phyloP scores from a whole-genome alignment of 2,888 invertebrate species.

The Drosophila fungiperda region DNA sequence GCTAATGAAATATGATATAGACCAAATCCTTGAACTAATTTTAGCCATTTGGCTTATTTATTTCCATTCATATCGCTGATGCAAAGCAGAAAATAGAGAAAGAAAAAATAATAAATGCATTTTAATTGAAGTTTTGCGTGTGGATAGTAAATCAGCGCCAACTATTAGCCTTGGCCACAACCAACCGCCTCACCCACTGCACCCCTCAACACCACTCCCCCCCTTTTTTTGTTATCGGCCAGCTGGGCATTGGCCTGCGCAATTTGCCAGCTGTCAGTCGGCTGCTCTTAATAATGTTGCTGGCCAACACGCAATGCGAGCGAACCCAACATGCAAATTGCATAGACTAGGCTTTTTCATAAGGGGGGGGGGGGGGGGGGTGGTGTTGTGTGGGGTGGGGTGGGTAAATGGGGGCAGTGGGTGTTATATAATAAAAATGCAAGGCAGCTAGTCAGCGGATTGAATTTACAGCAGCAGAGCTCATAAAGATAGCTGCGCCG shows the following conservation, averaged over 20 bases:
- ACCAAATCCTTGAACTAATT: conserved; percentile 4
- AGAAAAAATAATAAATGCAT: conserved; percentile 52
- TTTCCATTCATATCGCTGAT: conserved; percentile 36
- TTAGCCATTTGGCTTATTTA: conserved; percentile 18
- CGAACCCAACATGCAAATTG: conserved; percentile 58
- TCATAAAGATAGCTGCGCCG: conserved; percentile 61
- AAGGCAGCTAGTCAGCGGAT: conserved; percentile 49
- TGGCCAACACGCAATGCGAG: conserved; percentile 36
- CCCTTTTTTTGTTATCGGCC: conserved; percentile 2
- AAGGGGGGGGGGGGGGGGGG: too few species aligned
- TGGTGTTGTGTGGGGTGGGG: neutral
- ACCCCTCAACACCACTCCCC: conserved; percentile 5
- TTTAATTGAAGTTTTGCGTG: conserved; percentile 71
- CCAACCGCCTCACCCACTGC: conserved; percentile 1
- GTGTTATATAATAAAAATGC: conserved; percentile 29
- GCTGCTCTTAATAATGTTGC: conserved; percentile 30
- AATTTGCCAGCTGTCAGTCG: conserved; percentile 72
- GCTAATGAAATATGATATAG: conserved; percentile 1
- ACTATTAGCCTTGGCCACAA: conserved; percentile 6
- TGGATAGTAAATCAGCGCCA: conserved; percentile 52
- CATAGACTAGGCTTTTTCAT: conserved; percentile 21
- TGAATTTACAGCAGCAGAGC: conserved; percentile 53
- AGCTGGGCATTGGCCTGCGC: conserved; percentile 30
- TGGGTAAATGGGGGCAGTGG: neutral
- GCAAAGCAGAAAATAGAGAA: neutral